Conservation (phyloP, 1,140 invertebrate species). For the Drosophila seguyi region DNA sequence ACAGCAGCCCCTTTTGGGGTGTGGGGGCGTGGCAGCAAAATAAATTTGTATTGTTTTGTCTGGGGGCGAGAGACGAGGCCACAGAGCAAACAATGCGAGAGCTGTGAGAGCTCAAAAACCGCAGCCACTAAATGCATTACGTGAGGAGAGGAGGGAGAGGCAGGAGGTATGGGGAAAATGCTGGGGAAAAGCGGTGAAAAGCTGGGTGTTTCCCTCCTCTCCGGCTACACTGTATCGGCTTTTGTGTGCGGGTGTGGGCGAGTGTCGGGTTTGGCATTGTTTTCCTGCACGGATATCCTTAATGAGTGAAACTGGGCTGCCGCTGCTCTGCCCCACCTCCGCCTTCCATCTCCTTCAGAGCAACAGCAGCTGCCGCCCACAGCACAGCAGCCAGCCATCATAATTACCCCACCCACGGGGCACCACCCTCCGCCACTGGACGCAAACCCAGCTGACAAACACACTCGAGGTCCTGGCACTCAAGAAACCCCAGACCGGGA, state of each 20-base stretch:
- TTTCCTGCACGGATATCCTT: conserved; percentile 84
- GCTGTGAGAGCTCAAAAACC: conserved; percentile 75
- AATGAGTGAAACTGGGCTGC: conserved; percentile 82
- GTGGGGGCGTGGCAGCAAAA: conserved; percentile 53
- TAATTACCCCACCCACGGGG: conserved; percentile 61
- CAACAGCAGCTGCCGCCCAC: conserved; percentile 55
- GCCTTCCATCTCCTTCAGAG: conserved; percentile 15
- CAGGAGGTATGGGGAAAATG: conserved; percentile 14
- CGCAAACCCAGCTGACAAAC: conserved; percentile 64
- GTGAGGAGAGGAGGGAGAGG: conserved; percentile 29
- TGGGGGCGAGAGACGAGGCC: conserved; percentile 64
- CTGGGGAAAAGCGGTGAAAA: conserved; percentile 1
- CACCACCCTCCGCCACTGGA: conserved; percentile 7
- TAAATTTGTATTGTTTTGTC: conserved; percentile 78
- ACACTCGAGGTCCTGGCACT: conserved; percentile 64
- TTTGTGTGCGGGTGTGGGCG: conserved; percentile 58
- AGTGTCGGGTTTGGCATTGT: conserved; percentile 77
- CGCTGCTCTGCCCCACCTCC: conserved; percentile 31
- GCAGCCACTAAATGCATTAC: conserved; percentile 84
- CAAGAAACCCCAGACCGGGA: conserved; percentile 34
- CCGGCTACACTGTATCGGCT: conserved; percentile 78
- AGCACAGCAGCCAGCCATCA: conserved; percentile 60
- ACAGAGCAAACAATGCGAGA: conserved; percentile 76
- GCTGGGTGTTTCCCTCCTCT: conserved; percentile 47
- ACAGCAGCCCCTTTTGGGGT: background rate